Evolutionary conservation across 2,797 vertebrate species (phyloP).

Genomic region (Sebastes aleutianus): DNA sequence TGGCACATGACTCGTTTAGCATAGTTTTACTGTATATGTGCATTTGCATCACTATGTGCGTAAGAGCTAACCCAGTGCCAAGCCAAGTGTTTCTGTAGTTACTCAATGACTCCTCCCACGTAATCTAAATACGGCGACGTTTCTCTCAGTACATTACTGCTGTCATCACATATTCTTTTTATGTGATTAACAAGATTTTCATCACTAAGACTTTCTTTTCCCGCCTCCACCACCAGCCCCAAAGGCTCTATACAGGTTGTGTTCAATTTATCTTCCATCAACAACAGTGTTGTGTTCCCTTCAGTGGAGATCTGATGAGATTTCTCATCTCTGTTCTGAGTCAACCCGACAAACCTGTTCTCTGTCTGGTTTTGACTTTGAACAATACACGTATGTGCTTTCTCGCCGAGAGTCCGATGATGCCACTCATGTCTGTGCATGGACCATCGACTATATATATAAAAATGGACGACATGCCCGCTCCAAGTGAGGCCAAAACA

Average conservation of each 20-base stretch:
- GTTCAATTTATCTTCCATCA: not conserved
- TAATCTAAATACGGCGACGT: constrained; percentile 41
- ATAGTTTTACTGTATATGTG: constrained; percentile 10
- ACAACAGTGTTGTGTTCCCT: not conserved
- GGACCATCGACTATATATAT: too few relatives aligned
- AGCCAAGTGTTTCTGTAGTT: constrained; percentile 27
- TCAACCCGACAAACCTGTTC: not conserved
- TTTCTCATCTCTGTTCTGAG: not conserved
- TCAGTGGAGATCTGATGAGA: not conserved
- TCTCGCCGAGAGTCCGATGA: not conserved
- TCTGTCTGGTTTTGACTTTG: not conserved
- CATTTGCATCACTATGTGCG: constrained; percentile 59
- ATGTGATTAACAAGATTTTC: constrained; percentile 1
- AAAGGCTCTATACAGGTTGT: not conserved
- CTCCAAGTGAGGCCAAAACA: too few relatives aligned
- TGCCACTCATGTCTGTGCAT: not conserved
- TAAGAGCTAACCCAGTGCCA: constrained; percentile 27
- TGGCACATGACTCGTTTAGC: constrained; percentile 36
- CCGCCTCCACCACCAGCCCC: too few relatives aligned
- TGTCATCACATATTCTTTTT: not conserved
- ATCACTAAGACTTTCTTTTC: not conserved
- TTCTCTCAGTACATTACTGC: not conserved
- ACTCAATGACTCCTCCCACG: constrained; percentile 40
- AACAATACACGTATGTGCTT: not conserved
- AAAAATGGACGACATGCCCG: too few relatives aligned